A percentile compares a stretch with the other conserved stretches of the same genome.
Conservation (phyloP, 1,140 invertebrate genomes). For the Panulirus ornatus region DNA sequence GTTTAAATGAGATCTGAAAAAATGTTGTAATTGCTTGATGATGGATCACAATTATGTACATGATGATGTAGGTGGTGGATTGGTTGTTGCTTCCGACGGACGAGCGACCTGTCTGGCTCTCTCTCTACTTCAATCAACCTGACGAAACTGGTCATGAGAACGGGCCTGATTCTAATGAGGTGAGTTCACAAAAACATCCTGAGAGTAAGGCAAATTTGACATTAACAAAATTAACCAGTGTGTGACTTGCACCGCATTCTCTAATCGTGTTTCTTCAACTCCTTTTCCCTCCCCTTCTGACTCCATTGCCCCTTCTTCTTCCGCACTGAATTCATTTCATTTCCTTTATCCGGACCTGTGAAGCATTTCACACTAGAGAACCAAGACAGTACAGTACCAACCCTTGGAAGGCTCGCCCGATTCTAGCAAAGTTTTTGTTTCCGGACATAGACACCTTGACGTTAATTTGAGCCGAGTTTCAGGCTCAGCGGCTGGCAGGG, state of each 20-base stretch:
- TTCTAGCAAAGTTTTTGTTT: too few species aligned
- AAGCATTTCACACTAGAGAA: too few species aligned
- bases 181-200: conserved; percentile 55
- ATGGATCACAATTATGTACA: too few species aligned
- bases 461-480: too few species aligned
- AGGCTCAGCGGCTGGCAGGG: too few species aligned
- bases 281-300: neutral
- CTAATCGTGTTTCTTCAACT: neutral
- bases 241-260: neutral
- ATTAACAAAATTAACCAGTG: too few species aligned
- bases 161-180: conserved; percentile 78
- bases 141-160: conserved; percentile 81
- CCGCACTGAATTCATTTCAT: neutral
- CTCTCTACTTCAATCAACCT: conserved; percentile 87
- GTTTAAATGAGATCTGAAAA: too few species aligned
- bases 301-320: neutral
- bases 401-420: too few species aligned
- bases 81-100: conserved; percentile 83
- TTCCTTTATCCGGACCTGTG: neutral
- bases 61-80: conserved; percentile 79
- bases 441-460: too few species aligned
- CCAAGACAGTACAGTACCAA: too few species aligned
- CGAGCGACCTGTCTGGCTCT: conserved; percentile 80
- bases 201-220: too few species aligned
- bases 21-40: neutral